Evolutionary conservation across 1,140 invertebrate species (phyloP).

Genomic region (Agrilus planipennis): DNA sequence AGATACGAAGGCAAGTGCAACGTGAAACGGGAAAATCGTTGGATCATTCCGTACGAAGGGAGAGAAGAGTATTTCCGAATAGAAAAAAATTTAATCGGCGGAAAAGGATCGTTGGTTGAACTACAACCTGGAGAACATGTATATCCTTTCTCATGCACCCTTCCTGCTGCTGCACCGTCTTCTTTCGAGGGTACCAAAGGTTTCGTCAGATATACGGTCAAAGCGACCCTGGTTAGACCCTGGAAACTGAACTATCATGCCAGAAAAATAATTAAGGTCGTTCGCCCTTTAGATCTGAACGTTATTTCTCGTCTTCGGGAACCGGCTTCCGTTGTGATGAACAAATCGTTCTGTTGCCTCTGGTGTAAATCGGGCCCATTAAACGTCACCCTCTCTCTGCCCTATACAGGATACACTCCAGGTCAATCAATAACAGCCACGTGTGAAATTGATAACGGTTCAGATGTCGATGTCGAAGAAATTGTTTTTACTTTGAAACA

Average conservation of each 20-base stretch:
- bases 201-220: conserved; percentile 66
- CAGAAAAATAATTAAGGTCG: conserved; percentile 74
- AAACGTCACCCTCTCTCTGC: conserved; percentile 46
- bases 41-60: conserved; percentile 42
- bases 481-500: conserved; percentile 50
- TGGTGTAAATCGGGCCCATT: conserved; percentile 55
- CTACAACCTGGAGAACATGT: conserved; percentile 54
- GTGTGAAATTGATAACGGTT: conserved; percentile 56
- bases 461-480: conserved; percentile 45
- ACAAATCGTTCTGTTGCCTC: conserved; percentile 59
- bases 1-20: conserved; percentile 45
- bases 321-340: conserved; percentile 46
- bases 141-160: conserved; percentile 60
- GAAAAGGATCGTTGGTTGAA: conserved; percentile 46
- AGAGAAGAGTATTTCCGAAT: conserved; percentile 59
- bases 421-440: conserved; percentile 54
- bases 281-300: conserved; percentile 74
- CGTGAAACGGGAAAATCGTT: conserved; percentile 44
- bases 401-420: conserved; percentile 53
- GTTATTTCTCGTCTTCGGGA: conserved; percentile 51
- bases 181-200: conserved; percentile 80
- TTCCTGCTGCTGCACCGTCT: conserved; percentile 59
- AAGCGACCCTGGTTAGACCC: conserved; percentile 67
- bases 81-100: conserved; percentile 50
- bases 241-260: conserved; percentile 82